Percentiles rank a stretch among this genome's conserved stretches.
Conservation (phyloP, 53 echinoderm and acorn worm species). For the Patiria pectinifera region DNA sequence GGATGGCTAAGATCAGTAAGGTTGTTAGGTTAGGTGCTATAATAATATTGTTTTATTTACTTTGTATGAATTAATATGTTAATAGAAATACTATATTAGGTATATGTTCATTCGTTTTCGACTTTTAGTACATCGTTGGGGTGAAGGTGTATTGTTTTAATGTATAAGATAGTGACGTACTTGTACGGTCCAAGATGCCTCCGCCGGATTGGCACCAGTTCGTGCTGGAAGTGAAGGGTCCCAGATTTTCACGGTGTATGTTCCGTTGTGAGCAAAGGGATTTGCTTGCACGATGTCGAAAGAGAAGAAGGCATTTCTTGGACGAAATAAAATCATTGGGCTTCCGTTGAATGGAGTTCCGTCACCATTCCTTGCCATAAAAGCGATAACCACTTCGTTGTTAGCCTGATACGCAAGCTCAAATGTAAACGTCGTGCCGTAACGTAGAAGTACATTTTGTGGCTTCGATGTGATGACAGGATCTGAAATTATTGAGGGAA, state of each 20-base stretch:
- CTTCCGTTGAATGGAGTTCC: neutral
- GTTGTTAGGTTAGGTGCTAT: no score
- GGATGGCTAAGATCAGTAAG: no score
- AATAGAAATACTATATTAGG: no score
- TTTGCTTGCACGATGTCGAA: neutral
- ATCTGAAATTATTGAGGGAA: neutral
- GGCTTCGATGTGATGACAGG: neutral
- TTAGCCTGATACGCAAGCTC: neutral
- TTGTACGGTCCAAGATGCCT: neutral
- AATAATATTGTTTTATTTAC: no score
- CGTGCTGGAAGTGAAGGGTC: neutral
- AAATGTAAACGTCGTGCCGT: neutral
- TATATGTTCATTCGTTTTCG: no score
- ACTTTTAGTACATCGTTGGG: no score
- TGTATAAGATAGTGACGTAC: neutral
- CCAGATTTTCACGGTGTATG: neutral
- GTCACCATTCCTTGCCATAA: neutral
- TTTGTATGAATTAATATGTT: no score
- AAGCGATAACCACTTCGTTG: neutral
- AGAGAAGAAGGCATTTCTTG: neutral
- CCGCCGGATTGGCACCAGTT: neutral
- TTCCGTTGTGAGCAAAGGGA: neutral
- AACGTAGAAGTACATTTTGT: neutral
- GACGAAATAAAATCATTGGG: neutral
- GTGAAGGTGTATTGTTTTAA: no score